These are phyloP conservation scores for Troides oblongomaculatus DNA, from an alignment of 2,888 invertebrate genomes.

Conservation along the genomic window DNA sequence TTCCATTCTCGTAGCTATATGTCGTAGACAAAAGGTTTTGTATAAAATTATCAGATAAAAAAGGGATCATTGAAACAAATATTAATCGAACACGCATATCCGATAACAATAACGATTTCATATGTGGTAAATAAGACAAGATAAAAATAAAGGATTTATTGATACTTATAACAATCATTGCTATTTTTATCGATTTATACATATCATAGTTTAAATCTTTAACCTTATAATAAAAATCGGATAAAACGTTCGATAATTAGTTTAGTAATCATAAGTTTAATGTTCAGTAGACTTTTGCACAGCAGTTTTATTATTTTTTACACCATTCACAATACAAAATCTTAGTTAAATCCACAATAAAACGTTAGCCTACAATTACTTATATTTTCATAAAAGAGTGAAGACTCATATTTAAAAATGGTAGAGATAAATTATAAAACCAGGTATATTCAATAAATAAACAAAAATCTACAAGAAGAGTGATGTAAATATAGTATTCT, in stretches of 20 bases:
- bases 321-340: background rate
- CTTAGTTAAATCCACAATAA: no score
- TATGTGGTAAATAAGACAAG: background rate
- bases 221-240: no score
- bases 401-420: no score
- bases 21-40: no score
- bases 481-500: no score
- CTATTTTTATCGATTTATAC: background rate
- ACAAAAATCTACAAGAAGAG: no score
- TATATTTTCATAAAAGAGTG: no score
- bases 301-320: background rate
- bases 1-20: no score
- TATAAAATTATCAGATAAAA: no score
- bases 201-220: background rate
- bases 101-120: conserved; percentile 1
- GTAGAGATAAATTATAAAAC: no score
- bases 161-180: background rate
- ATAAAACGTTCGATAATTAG: background rate
- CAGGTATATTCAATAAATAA: no score
- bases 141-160: background rate
- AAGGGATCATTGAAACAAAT: background rate
- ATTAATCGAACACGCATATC: background rate
- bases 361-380: no score
- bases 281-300: background rate
- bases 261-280: background rate